Percentiles rank a stretch among this genome's conserved stretches.
Evolutionary conservation across 2,888 invertebrate species (phyloP).

Genomic region (Mesoligia furuncula): DNA sequence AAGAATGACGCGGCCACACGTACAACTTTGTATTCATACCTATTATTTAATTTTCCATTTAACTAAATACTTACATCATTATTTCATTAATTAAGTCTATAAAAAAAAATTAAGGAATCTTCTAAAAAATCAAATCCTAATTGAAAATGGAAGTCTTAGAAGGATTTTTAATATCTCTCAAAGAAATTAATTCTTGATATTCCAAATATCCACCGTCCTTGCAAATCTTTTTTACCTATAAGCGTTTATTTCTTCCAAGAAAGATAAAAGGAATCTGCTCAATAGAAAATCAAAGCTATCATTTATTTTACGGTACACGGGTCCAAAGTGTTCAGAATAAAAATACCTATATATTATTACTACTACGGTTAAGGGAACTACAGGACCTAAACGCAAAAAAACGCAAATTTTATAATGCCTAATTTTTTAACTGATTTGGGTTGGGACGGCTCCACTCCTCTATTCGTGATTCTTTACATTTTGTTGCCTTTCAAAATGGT

Average conservation of each 20-base stretch:
- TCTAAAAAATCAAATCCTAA: background rate
- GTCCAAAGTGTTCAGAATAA: background rate
- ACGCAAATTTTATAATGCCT: too few relatives aligned
- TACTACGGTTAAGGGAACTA: too few relatives aligned
- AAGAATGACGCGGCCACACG: background rate
- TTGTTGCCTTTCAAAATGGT: too few relatives aligned
- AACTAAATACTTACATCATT: background rate
- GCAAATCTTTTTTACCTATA: background rate
- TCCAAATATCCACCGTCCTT: background rate
- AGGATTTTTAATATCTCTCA: background rate
- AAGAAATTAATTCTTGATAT: constrained; percentile 1
- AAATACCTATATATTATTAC: background rate
- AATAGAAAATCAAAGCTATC: background rate
- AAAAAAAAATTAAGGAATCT: too few relatives aligned
- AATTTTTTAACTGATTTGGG: too few relatives aligned
- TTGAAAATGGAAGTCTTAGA: background rate
- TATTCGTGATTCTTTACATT: too few relatives aligned
- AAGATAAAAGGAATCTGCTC: background rate
- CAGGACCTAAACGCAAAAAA: too few relatives aligned
- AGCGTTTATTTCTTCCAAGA: constrained; percentile 15
- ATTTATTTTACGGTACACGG: background rate
- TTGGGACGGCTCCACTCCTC: too few relatives aligned
- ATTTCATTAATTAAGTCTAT: background rate
- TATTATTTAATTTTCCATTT: background rate
- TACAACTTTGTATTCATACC: background rate